Percentiles rank a stretch among this genome's conserved stretches.
Evolutionary conservation across 2,888 invertebrate species (phyloP).

Genomic region (Carcina quercana): DNA sequence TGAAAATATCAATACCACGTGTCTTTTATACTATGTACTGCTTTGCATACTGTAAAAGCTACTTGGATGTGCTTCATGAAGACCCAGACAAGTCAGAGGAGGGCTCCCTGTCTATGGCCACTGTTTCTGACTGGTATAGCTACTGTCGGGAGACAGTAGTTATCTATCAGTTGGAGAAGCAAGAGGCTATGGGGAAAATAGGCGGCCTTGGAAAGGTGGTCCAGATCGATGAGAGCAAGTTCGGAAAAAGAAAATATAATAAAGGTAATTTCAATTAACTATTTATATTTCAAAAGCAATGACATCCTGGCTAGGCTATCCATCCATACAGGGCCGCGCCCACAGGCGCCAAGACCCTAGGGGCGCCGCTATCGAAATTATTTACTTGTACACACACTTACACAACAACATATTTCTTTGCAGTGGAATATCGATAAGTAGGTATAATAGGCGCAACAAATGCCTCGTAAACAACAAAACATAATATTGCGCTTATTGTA

Average conservation of each 20-base stretch:
- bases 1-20: slow-evolving; percentile 4
- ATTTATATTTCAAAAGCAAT: no score
- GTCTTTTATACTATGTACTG: slow-evolving; percentile 10
- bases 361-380: no score
- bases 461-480: slow-evolving; percentile 6
- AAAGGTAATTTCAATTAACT: slow-evolving; percentile 2
- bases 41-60: slow-evolving; percentile 1
- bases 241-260: slow-evolving; percentile 17
- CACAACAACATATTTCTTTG: slow-evolving; percentile 7
- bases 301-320: no score
- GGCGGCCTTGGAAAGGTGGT: slow-evolving; percentile 17
- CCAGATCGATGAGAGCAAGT: slow-evolving; percentile 19
- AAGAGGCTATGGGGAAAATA: slow-evolving; percentile 10
- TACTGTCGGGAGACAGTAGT: slow-evolving; percentile 17
- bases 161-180: slow-evolving; percentile 13
- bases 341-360: no score
- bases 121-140: slow-evolving; percentile 12
- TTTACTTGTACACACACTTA: no score
- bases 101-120: slow-evolving; percentile 1
- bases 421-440: slow-evolving; percentile 6
- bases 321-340: no score
- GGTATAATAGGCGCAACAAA: slow-evolving; percentile 2
- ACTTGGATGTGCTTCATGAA: slow-evolving; percentile 3
- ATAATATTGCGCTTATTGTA: slow-evolving; percentile 3
- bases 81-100: slow-evolving; percentile 1